Conservation (phyloP, 2,888 invertebrate species). For the Eristalinus sepulchralis region DNA sequence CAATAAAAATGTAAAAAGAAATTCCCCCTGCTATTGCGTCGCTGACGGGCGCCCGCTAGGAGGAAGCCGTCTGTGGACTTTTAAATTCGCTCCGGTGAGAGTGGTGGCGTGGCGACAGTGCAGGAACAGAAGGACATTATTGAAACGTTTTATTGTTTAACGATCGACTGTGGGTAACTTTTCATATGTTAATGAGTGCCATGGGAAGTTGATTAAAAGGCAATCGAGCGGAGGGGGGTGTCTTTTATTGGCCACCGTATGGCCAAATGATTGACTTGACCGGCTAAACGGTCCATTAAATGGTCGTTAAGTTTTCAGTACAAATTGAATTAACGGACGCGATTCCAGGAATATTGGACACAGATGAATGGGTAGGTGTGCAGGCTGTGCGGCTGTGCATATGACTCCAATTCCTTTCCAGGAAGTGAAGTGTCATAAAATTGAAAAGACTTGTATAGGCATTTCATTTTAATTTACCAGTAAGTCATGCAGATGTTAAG, state of each 20-base stretch:
- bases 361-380: neutral
- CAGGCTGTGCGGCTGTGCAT: neutral
- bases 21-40: neutral
- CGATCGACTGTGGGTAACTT: constrained; percentile 58
- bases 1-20: constrained; percentile 34
- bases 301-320: constrained; percentile 35
- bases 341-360: neutral
- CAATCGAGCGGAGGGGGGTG: constrained; percentile 14
- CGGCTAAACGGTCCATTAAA: constrained; percentile 40
- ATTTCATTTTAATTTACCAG: no score
- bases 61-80: constrained; percentile 21
- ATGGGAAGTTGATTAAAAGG: constrained; percentile 53
- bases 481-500: no score
- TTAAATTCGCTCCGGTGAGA: constrained; percentile 28
- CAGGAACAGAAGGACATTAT: constrained; percentile 53
- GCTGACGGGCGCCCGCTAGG: neutral
- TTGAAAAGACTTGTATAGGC: neutral
- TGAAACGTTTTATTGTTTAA: constrained; percentile 40
- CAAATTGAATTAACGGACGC: constrained; percentile 11
- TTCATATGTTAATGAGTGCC: constrained; percentile 58
- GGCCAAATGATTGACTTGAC: neutral
- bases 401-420: neutral
- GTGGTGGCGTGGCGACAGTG: neutral
- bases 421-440: neutral
- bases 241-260: constrained; percentile 21